Evolutionary conservation across 2,797 vertebrate genomes (phyloP).

Genomic region (Orientallactaga sibirica): DNA sequence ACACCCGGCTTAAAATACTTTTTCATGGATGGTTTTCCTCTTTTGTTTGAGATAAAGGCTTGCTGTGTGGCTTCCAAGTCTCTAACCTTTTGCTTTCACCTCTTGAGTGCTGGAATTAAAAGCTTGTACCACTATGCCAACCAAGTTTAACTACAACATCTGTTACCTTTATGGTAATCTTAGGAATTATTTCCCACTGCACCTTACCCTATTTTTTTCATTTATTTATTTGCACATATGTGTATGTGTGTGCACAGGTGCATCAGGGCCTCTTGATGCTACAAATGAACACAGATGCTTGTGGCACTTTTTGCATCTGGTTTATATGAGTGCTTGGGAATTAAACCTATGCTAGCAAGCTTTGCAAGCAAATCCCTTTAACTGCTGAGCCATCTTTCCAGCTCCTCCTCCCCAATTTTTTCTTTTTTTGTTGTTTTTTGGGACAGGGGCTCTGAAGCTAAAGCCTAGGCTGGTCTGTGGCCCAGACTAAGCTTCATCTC

Average conservation of each 20-base stretch:
- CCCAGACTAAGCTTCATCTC: not conserved
- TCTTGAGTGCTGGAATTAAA: not conserved
- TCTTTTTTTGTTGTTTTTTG: not conserved
- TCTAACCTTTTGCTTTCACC: not conserved
- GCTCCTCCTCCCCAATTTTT: too few relatives aligned
- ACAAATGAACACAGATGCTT: too few relatives aligned
- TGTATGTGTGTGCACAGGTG: too few relatives aligned
- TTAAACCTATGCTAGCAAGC: too few relatives aligned
- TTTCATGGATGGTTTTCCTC: not conserved
- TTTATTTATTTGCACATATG: too few relatives aligned
- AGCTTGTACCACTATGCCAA: not conserved
- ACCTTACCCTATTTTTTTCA: too few relatives aligned
- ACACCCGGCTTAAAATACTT: not conserved
- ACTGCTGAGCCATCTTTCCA: too few relatives aligned
- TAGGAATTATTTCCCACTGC: not conserved
- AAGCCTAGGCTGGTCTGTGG: not conserved
- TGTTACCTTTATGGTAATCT: constrained; percentile 30
- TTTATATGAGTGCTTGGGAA: too few relatives aligned
- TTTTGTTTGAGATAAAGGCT: not conserved
- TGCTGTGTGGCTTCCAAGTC: not conserved
- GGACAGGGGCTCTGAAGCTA: not conserved
- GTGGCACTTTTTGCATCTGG: too few relatives aligned
- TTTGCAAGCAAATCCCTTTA: too few relatives aligned
- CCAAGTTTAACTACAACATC: not conserved
- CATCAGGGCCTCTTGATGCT: too few relatives aligned